Base-by-base conservation (phyloP, 1,140 invertebrate genomes). In the Drosophila quadrilineata region DNA sequence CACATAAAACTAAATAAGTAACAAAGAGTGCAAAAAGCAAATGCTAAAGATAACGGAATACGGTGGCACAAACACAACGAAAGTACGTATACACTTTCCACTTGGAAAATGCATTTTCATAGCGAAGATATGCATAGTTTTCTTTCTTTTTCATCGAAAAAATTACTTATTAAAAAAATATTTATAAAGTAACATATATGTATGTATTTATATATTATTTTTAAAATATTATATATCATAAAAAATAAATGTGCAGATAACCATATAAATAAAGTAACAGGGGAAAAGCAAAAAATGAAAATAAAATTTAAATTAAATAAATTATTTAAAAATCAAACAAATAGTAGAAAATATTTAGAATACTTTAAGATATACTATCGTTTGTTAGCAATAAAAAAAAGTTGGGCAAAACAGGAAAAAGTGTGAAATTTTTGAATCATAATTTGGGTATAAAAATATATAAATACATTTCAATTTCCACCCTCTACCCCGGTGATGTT, bases 1-100 rank as follows among this genome's bases (percentile, higher is more conserved):
- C 31, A 57, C 52, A 73, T 69, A 59, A 64, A 75, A 65, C 65
- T 69, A 73, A 73, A 75, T 69, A 75, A 69, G 64, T 75, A 69
- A 64, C 58, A 74, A 72, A 67, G 41, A 46, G 26, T 12, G 65
- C 65, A 46, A 35, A 58, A 56, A 52, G 46, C 43, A 48, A 70
- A 56, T 21, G 45, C 54, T 8, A 41, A 24, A 72, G 49, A 72
- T 62, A 71, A 50, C 43, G 26, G 21, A 62, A 43, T 49, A 40
- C 54, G 41, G 14, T 45, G 0, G 0, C 14, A 9, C 8, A n/a
- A 38, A 19, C 14, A 3, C 5, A 12, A 0, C 43, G 43, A 31
- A 28, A 12, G 3, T 2, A 2, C 9, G 31, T 1, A 31, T 46
- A 45, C 41, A 9, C 41, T 45, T 29, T n/a, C 26, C 41, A 9